Percentiles rank a stretch among this genome's conserved stretches.
Conservation (phyloP, 2,797 vertebrate species). For the Scomberomorus guttatus region DNA sequence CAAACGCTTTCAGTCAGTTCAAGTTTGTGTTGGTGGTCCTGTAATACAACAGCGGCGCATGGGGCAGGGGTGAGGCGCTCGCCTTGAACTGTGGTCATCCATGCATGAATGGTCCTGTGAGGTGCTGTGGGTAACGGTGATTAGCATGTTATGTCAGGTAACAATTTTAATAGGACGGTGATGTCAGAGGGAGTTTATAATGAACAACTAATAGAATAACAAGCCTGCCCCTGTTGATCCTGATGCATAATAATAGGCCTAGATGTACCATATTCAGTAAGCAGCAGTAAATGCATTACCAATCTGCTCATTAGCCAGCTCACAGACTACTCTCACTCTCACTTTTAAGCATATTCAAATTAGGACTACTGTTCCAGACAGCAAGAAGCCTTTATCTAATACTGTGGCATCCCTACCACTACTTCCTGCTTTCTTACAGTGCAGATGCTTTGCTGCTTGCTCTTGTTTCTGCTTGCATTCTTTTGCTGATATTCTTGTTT, state of each 20-base stretch:
- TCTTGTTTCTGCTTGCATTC: no score
- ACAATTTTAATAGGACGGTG: slow-evolving; percentile 23
- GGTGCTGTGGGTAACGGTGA: neutral
- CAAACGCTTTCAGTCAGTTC: slow-evolving; percentile 12
- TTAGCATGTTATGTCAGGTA: slow-evolving; percentile 34
- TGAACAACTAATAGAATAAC: slow-evolving; percentile 58
- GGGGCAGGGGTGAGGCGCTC: neutral
- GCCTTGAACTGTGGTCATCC: neutral
- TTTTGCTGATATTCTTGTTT: no score
- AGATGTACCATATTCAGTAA: slow-evolving; percentile 61
- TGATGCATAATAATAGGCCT: slow-evolving; percentile 55
- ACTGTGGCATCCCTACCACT: slow-evolving; percentile 48
- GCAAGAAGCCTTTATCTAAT: slow-evolving; percentile 62
- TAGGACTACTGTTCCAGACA: slow-evolving; percentile 45
- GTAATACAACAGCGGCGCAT: neutral
- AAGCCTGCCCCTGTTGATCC: slow-evolving; percentile 43
- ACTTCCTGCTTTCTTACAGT: no score
- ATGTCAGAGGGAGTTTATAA: slow-evolving; percentile 55
- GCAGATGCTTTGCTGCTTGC: no score
- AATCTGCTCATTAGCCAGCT: slow-evolving; percentile 63
- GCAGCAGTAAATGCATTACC: slow-evolving; percentile 70
- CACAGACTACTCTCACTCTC: slow-evolving; percentile 35
- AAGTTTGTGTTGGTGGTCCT: neutral
- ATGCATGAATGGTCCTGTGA: neutral
- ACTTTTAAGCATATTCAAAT: slow-evolving; percentile 70